A percentile compares a stretch with the other conserved stretches of the same genome.
Conservation (phyloP, 2,113 vertebrate genomes). For the Herpailurus yagouaroundi region DNA sequence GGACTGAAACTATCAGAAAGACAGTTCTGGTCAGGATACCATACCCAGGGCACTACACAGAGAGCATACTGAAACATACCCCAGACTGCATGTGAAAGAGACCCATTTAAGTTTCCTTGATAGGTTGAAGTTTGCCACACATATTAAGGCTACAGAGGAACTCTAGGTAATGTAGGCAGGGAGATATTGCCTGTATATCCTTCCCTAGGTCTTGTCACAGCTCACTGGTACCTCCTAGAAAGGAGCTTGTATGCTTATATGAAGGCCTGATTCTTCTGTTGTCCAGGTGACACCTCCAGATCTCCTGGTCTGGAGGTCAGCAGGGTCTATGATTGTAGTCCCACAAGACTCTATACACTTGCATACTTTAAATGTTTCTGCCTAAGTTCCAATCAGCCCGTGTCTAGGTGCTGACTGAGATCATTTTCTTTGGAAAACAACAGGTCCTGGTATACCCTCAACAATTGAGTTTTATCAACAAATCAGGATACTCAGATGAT, state of each 20-base stretch:
- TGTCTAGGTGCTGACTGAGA: not conserved
- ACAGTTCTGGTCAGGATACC: not conserved
- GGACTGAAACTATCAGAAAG: not conserved
- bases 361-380: not conserved
- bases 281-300: not conserved
- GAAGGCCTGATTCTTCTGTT: not conserved
- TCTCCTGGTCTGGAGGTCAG: not conserved
- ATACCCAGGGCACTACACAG: not conserved
- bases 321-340: not conserved
- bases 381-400: not conserved
- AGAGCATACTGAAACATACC: not conserved
- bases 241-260: not conserved
- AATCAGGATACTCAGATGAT: not conserved
- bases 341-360: not conserved
- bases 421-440: not conserved
- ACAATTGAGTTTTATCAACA: not conserved
- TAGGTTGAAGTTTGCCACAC: not conserved
- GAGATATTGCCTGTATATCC: not conserved
- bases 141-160: not conserved
- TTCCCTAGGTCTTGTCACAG: not conserved
- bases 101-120: not conserved
- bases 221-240: not conserved
- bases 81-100: not conserved
- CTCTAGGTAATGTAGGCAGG: not conserved
- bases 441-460: not conserved